Evolutionary conservation across 2,888 invertebrate species (phyloP).

Genomic region (Noctua pronuba): DNA sequence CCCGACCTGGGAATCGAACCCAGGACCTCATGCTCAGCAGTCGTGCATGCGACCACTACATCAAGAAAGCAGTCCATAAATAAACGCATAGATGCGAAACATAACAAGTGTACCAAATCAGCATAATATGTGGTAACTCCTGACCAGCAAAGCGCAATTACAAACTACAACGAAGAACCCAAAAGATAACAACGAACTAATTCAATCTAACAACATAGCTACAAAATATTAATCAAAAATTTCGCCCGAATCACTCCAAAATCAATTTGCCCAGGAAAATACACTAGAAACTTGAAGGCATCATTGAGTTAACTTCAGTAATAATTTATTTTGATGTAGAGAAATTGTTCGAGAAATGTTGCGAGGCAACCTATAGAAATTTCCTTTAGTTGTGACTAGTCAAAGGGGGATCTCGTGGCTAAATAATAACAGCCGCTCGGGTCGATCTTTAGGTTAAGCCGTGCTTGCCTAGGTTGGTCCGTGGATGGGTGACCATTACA

Average conservation of each 20-base stretch:
- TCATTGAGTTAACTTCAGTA: conserved; percentile 53
- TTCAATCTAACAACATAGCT: conserved; percentile 20
- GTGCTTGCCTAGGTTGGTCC: too few species aligned
- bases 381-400: conserved; percentile 50
- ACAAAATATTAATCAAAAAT: conserved; percentile 40
- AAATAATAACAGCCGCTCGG: too few species aligned
- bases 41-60: too few species aligned
- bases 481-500: too few species aligned
- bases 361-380: conserved; percentile 58
- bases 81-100: too few species aligned
- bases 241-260: conserved; percentile 44
- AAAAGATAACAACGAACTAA: conserved; percentile 20
- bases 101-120: not conserved
- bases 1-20: too few species aligned
- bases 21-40: too few species aligned
- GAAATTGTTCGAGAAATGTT: conserved; percentile 61
- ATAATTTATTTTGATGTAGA: conserved; percentile 64
- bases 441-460: too few species aligned
- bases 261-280: conserved; percentile 58
- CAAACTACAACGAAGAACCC: not conserved
- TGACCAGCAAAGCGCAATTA: not conserved
- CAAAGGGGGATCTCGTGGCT: too few species aligned
- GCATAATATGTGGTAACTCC: too few species aligned
- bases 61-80: too few species aligned
- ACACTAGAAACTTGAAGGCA: conserved; percentile 43